Evolutionary conservation across 2,888 invertebrate genomes (phyloP).

Genomic region (Notodonta dromedarius): DNA sequence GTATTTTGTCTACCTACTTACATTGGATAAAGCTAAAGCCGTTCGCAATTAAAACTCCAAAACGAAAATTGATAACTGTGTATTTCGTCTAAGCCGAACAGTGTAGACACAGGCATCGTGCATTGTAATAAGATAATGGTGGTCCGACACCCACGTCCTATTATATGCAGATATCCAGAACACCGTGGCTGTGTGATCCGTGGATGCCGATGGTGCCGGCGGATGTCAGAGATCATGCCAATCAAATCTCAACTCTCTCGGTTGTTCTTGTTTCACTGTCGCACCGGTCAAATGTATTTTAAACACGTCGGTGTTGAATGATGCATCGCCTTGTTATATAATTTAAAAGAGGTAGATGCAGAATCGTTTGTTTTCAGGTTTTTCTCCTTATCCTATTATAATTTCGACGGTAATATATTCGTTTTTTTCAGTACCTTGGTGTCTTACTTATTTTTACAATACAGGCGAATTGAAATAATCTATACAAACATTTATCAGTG

Average conservation of each 20-base stretch:
- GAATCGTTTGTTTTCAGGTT: neutral
- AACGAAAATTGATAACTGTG: neutral
- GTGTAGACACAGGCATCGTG: slow-evolving; percentile 25
- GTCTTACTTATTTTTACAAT: no score
- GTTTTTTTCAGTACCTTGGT: no score
- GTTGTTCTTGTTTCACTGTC: slow-evolving; percentile 30
- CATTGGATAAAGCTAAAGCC: no score
- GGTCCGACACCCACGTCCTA: slow-evolving; percentile 68
- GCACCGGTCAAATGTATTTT: slow-evolving; percentile 38
- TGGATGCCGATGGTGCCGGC: slow-evolving; percentile 39
- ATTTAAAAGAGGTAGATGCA: neutral
- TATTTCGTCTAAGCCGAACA: slow-evolving; percentile 2
- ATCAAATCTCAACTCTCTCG: slow-evolving; percentile 38
- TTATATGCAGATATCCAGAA: slow-evolving; percentile 76
- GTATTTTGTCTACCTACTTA: no score
- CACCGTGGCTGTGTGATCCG: slow-evolving; percentile 37
- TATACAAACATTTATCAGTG: neutral
- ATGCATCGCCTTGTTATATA: slow-evolving; percentile 33
- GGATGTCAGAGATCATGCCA: slow-evolving; percentile 55
- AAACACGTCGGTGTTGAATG: slow-evolving; percentile 47
- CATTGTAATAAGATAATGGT: slow-evolving; percentile 67
- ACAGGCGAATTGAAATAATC: neutral
- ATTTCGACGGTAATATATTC: no score
- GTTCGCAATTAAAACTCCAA: neutral
- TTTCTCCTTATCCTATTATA: no score